Conservation (phyloP, 2,113 vertebrate genomes). For the Nestor notabilis region DNA sequence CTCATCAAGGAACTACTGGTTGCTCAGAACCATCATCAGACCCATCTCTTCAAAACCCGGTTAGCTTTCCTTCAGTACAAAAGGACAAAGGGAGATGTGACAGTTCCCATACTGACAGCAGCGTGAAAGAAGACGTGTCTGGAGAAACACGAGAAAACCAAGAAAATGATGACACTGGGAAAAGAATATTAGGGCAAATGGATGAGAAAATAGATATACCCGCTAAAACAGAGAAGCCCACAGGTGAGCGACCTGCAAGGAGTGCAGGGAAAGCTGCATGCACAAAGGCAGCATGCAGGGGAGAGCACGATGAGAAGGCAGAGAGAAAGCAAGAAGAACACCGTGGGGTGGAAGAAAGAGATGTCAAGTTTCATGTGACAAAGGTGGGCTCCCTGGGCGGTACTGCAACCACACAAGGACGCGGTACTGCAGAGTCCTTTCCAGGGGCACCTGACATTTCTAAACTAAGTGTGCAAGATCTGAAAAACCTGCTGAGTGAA, state of each 20-base stretch:
- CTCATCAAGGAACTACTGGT: background rate
- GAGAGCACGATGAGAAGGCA: background rate
- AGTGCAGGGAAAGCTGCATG: background rate
- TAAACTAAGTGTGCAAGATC: slow-evolving; percentile 77
- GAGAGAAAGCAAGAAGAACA: background rate
- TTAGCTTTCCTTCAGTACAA: background rate
- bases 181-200: background rate
- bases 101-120: background rate
- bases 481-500: slow-evolving; percentile 78
- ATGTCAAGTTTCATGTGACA: background rate
- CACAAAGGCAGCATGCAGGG: background rate
- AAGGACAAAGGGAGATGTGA: background rate
- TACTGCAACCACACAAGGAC: background rate
- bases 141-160: background rate
- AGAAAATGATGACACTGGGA: background rate
- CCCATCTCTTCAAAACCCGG: slow-evolving; percentile 37
- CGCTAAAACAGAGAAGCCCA: background rate
- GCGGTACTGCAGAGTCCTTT: background rate
- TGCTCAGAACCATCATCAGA: background rate
- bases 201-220: background rate
- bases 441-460: slow-evolving; percentile 32
- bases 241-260: fast-evolving
- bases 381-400: background rate
- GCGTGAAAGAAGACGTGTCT: background rate
- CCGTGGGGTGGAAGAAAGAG: background rate